phyloP scores from a whole-genome alignment of 2,797 vertebrate species.

The Hoplostethus atlanticus region DNA sequence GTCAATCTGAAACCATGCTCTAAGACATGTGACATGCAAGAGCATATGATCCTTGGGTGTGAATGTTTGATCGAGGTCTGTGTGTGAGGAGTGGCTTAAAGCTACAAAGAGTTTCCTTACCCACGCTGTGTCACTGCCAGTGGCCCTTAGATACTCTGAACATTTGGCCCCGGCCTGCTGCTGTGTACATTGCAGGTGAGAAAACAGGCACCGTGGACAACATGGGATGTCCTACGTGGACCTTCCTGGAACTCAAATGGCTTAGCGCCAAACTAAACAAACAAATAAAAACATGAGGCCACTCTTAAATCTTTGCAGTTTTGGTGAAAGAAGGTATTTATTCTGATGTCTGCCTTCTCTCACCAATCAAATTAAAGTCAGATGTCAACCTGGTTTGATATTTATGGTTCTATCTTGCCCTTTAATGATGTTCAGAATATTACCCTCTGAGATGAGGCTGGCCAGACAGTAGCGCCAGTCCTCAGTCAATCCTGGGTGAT shows the following conservation, averaged over 20 bases:
- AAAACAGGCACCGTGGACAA: conserved; percentile 54
- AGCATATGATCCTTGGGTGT: conserved; percentile 49
- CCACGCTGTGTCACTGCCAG: conserved; percentile 44
- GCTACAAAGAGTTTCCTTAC: conserved; percentile 64
- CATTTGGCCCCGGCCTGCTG: conserved; percentile 41
- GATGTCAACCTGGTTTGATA: conserved; percentile 63
- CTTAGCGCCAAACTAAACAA: conserved; percentile 31
- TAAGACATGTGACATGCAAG: conserved; percentile 45
- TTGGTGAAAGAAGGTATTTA: conserved; percentile 23
- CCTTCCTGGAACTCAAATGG: conserved; percentile 26
- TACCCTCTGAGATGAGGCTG: conserved; percentile 50
- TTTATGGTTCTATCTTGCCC: conserved; percentile 64
- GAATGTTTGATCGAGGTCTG: conserved; percentile 60
- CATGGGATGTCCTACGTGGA: not conserved
- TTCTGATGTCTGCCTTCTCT: conserved; percentile 37
- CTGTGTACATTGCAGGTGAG: conserved; percentile 55
- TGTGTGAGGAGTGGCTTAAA: conserved; percentile 61
- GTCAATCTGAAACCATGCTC: conserved; percentile 41
- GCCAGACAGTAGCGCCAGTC: conserved; percentile 45
- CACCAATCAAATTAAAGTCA: conserved; percentile 64
- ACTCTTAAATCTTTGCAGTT: conserved; percentile 19
- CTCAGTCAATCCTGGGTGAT: conserved; percentile 60
- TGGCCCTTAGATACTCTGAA: conserved; percentile 35
- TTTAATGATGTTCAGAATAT: conserved; percentile 61
- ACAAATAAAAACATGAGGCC: conserved; percentile 16